Evolutionary conservation across 2,113 vertebrate genomes (phyloP), one percentile per base, ranked within the genome.

Genomic region (Mus pahari): DNA sequence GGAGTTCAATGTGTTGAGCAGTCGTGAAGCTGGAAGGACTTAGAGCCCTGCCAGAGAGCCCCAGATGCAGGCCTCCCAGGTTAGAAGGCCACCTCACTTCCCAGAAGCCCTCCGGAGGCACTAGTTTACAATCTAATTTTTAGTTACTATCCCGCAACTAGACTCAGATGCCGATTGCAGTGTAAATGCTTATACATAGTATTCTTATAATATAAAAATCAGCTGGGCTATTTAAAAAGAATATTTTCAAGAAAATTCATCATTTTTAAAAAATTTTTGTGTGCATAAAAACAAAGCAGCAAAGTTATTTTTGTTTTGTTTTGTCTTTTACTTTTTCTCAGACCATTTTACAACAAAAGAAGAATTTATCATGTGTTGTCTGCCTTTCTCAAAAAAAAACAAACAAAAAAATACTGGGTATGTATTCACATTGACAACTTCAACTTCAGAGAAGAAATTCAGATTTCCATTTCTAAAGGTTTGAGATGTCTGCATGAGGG

Each of bases 31-130:
- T 11, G 53, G 50, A 71, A 45, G 36, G 64, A 26, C 5, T 50
- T 5, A 33, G 53, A 39, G 20, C 13, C 22, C 16, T 26, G 26
- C 78, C 20, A 26, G 55, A 28, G 8, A 4, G 16, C 11, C 6
- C 53, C 5, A 14, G 58, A 2, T 1, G 36, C 28, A 10, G 11
- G 45, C 81, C 9, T n/a, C 1, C 50, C 73, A 11, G 45, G 10
- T 8, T 1, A 1, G 33, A 17, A 11, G 19, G 24, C 20, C 26
- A 3, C 0, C 39, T 16, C 14, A n/a, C 33, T 82, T 16, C 7
- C 16, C 36, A 3, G 16, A 6, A 13, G 19, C 11, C 45, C 36
- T 55, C 36, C 6, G 28, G 28, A 28, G 36, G 4, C 36, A 45
- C 9, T 24, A 33, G 55, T 31, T 55, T 55, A 74, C 39, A 60